Evolutionary conservation across 2,888 invertebrate species (phyloP).

Genomic region (Catonia carolina): DNA sequence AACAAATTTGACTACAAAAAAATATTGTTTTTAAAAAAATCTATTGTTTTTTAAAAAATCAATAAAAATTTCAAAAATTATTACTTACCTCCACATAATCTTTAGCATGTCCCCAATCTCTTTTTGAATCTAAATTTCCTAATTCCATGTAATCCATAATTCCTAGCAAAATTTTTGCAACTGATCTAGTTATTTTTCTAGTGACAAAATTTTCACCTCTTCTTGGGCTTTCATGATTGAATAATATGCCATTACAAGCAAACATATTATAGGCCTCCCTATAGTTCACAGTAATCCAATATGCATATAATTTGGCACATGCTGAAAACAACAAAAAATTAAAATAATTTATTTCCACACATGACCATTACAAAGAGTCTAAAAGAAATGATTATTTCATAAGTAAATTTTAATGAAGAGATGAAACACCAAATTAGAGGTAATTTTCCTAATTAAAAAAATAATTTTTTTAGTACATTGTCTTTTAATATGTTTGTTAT

Average conservation of each 20-base stretch:
- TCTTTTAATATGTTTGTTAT: too few relatives aligned
- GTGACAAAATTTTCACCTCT: slow-evolving; percentile 98
- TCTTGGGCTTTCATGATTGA: slow-evolving; percentile 94
- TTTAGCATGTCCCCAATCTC: slow-evolving; percentile 98
- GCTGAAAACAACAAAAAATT: slow-evolving; percentile 50
- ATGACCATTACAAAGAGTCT: too few relatives aligned
- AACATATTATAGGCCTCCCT: slow-evolving; percentile 93
- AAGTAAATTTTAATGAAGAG: too few relatives aligned
- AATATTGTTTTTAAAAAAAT: too few relatives aligned
- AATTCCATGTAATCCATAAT: slow-evolving; percentile 79
- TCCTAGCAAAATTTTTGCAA: slow-evolving; percentile 91
- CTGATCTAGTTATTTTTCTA: slow-evolving; percentile 92
- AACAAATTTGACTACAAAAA: too few relatives aligned
- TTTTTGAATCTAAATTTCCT: slow-evolving; percentile 88
- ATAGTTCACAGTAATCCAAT: slow-evolving; percentile 94
- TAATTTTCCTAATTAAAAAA: too few relatives aligned
- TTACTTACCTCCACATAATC: slow-evolving; percentile 82
- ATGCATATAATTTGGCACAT: slow-evolving; percentile 91
- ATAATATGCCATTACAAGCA: slow-evolving; percentile 92
- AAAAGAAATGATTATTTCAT: too few relatives aligned
- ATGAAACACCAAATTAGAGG: too few relatives aligned
- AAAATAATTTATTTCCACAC: too few relatives aligned
- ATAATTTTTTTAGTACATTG: too few relatives aligned
- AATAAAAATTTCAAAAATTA: too few relatives aligned
- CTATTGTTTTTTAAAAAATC: too few relatives aligned